Percentiles rank a stretch among this genome's conserved stretches.
Evolutionary conservation across 2,888 invertebrate species (phyloP).

Genomic region (Nysson spinosus): DNA sequence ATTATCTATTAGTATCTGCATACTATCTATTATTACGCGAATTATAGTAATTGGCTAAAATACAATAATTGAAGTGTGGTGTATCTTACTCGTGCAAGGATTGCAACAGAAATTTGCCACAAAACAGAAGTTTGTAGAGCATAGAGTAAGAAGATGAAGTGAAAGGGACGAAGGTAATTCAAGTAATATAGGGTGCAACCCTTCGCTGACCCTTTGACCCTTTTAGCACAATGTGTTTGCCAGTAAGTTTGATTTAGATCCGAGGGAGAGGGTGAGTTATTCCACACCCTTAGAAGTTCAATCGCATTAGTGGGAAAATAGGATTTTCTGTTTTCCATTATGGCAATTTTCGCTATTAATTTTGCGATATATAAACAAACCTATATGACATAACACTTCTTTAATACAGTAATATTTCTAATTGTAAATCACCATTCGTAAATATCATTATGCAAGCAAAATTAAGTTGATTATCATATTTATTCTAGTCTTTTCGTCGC

Average conservation of each 20-base stretch:
- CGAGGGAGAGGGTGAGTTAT: constrained; percentile 13
- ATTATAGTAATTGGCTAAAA: no score
- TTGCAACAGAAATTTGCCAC: constrained; percentile 3
- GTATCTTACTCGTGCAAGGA: no score
- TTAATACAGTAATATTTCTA: no score
- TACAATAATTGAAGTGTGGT: no score
- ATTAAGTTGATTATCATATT: no score
- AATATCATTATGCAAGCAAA: no score
- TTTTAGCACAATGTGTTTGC: neutral
- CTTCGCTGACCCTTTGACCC: constrained; percentile 18
- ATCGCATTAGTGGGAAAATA: neutral
- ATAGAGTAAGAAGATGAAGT: constrained; percentile 35
- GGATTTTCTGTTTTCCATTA: neutral
- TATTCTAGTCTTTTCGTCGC: no score
- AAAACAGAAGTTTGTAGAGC: constrained; percentile 31
- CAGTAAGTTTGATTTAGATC: constrained; percentile 4
- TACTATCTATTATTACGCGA: no score
- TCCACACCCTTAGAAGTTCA: neutral
- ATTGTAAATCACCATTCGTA: no score
- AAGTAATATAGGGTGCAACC: constrained; percentile 13
- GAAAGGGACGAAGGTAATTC: constrained; percentile 6
- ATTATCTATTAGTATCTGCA: no score
- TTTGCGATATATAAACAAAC: no score
- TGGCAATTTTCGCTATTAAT: neutral
- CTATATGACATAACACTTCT: no score